phyloP scores from a whole-genome alignment of 2,113 vertebrate genomes.

The Chloropsis cyanopogon region DNA sequence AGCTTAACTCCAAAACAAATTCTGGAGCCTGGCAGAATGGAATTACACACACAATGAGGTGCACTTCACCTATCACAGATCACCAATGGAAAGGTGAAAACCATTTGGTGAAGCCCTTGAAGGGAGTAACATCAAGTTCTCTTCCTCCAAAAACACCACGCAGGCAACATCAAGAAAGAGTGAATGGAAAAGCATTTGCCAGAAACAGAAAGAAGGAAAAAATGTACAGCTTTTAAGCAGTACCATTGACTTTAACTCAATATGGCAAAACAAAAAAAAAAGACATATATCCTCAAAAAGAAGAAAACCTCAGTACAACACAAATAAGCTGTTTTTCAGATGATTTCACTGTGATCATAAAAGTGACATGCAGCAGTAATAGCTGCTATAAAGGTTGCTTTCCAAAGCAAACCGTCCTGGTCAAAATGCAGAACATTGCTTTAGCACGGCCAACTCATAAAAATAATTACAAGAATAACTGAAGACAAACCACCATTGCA shows the following conservation, averaged over 20 bases:
- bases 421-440: slow-evolving; percentile 9
- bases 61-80: neutral
- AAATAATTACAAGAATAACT: slow-evolving; percentile 27
- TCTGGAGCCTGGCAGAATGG: neutral
- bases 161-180: neutral
- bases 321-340: slow-evolving; percentile 27
- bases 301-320: neutral
- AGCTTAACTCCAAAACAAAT: neutral
- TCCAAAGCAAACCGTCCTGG: neutral
- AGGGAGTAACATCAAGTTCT: neutral
- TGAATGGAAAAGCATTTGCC: neutral
- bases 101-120: neutral
- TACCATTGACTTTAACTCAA: neutral
- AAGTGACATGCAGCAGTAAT: slow-evolving; percentile 1
- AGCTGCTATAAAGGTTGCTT: slow-evolving; percentile 5
- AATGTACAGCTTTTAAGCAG: neutral
- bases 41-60: neutral
- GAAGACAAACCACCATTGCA: neutral
- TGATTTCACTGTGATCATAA: neutral
- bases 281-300: neutral
- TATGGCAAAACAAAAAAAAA: neutral
- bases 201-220: neutral
- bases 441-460: neutral
- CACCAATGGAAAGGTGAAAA: neutral
- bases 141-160: neutral